A percentile compares a stretch with the other conserved stretches of the same genome.
Evolutionary conservation across 2,113 vertebrate species (phyloP).

Genomic region (Eidolon helvum): DNA sequence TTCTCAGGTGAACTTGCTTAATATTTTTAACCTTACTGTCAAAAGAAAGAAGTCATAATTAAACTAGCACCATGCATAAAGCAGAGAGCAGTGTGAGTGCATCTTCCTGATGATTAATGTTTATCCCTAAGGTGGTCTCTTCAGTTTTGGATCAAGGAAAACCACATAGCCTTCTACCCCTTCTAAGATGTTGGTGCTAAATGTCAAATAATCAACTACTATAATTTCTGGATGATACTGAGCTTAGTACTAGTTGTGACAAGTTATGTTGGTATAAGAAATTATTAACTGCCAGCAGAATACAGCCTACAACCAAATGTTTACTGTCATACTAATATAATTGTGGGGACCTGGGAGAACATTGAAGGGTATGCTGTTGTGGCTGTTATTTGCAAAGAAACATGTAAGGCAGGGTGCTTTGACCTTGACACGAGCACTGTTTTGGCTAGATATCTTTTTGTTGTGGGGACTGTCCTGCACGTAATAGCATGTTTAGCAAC

Average conservation of each 20-base stretch:
- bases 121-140: neutral
- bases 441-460: neutral
- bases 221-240: neutral
- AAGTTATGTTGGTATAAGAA: neutral
- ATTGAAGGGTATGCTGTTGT: accelerated
- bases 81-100: neutral
- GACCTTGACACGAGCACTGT: neutral
- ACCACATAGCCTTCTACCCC: neutral
- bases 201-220: neutral
- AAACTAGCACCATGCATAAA: slow-evolving; percentile 10
- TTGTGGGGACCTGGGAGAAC: neutral
- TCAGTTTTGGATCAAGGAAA: neutral
- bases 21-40: slow-evolving; percentile 64
- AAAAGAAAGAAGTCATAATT: slow-evolving; percentile 60
- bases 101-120: slow-evolving; percentile 25
- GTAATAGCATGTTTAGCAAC: neutral
- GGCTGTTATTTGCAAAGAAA: neutral
- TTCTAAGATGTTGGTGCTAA: neutral
- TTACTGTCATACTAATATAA: too few relatives aligned
- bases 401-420: neutral
- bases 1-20: slow-evolving; percentile 57
- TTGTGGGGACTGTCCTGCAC: neutral
- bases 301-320: neutral
- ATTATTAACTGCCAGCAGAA: neutral
- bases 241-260: neutral